Percentiles rank a stretch among this genome's conserved stretches.
Conservation (phyloP, 2,113 vertebrate species). For the Bubo scandiacus region DNA sequence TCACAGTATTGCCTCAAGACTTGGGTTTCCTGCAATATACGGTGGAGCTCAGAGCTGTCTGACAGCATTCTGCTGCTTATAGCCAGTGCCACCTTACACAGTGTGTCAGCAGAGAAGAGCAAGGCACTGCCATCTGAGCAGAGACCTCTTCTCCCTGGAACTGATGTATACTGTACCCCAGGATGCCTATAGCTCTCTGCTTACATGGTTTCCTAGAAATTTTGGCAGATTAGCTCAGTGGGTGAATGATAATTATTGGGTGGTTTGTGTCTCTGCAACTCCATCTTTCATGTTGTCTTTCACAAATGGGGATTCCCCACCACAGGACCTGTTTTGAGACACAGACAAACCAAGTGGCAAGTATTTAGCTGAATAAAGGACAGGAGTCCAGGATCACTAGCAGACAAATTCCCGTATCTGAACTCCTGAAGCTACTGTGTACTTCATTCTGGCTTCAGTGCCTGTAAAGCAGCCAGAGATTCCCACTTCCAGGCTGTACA, state of each 20-base stretch:
- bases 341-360: not conserved
- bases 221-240: not conserved
- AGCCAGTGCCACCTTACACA: not conserved
- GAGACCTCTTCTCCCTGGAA: not conserved
- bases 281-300: not conserved
- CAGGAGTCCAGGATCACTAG: not conserved
- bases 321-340: not conserved
- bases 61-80: not conserved
- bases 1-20: not conserved
- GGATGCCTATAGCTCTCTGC: accelerated
- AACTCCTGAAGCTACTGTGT: not conserved
- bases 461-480: not conserved
- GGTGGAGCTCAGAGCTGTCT: not conserved
- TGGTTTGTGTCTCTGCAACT: not conserved
- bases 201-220: not conserved
- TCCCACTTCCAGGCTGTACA: not conserved
- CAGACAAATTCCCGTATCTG: not conserved
- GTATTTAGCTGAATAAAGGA: not conserved
- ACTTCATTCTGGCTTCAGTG: not conserved
- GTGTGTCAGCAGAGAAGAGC: not conserved
- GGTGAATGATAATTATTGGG: not conserved
- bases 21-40: not conserved
- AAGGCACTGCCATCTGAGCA: not conserved
- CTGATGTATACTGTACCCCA: not conserved
- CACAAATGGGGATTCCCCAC: not conserved